Base-by-base conservation (phyloP, 2,113 vertebrate species). In the Amblyopsis rosae region DNA sequence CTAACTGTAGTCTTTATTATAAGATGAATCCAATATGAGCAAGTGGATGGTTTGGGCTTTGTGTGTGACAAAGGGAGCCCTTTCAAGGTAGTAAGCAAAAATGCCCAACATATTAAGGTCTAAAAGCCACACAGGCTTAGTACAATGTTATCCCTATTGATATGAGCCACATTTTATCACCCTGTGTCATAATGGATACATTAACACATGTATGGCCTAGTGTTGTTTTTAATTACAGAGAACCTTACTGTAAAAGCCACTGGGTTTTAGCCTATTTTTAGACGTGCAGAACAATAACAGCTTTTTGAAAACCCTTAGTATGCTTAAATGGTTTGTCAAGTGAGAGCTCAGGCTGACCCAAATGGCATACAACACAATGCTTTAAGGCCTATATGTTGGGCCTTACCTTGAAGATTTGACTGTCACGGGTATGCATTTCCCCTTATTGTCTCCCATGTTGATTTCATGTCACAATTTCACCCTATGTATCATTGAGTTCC, bases 261-360 rank as follows among this genome's bases (percentile, higher is more conserved):
- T 59, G 67, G 76, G 75, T 87, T 48, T 85, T 82, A 70, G 63
- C 77, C 78, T 91, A 89, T 91, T 87, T 81, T 83, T 91, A 92
- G 88, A 73, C 9, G 0, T 67, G 58, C 62, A 85, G 74, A 77
- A 86, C 84, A 80, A 89, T 76, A 90, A 86, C 77, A 88, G 82
- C 82, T 81, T 87, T 89, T 67, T 72, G 66, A 70, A 69, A 83
- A 41, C 67, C 71, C 71, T 85, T 41, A 69, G 67, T 81, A 76
- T 79, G 76, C 75, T 74, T 74, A 69, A 67, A 83, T 75, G 77
- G 69, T 73, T 82, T 80, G 86, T 87, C 26, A 70, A 80, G 54
- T 68, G 76, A 86, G 73, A 68, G 78, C 73, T 75, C 70, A 71
- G 59, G 71, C 77, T 73, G 74, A 86, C 75, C 79, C 73, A 73